phyloP scores from a whole-genome alignment of 1,140 invertebrate genomes.

The Araneus ventricosus region DNA sequence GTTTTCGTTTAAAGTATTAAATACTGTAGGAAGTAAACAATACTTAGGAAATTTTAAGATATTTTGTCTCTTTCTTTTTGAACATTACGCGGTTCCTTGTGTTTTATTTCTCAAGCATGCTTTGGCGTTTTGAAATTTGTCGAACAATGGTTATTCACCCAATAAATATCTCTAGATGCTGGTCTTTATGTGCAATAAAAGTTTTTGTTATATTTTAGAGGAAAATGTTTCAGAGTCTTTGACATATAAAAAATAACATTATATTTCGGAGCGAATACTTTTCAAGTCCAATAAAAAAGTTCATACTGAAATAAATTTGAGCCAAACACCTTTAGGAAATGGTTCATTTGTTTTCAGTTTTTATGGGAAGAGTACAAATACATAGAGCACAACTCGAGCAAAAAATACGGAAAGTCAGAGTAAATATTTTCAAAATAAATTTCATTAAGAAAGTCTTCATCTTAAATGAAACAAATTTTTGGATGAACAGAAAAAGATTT shows the following conservation, averaged over 20 bases:
- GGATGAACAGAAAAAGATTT: background rate
- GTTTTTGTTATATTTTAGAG: background rate
- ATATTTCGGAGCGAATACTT: background rate
- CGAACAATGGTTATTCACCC: conserved; percentile 3
- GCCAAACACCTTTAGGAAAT: background rate
- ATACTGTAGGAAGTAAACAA: too few species aligned
- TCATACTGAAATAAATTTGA: background rate
- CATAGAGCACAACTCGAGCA: background rate
- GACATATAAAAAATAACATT: background rate
- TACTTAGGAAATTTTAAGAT: too few species aligned
- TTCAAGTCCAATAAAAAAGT: background rate
- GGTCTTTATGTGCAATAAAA: conserved; percentile 3
- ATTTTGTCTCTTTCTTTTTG: too few species aligned
- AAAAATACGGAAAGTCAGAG: background rate
- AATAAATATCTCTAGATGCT: background rate
- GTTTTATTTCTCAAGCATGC: background rate
- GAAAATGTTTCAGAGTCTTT: background rate
- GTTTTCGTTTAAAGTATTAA: too few species aligned
- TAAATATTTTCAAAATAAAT: background rate
- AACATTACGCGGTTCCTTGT: background rate
- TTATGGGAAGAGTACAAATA: background rate
- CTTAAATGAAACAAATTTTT: background rate
- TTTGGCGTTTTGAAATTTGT: background rate
- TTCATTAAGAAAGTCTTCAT: background rate
- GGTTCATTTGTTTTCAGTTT: conserved; percentile 4